Conservation (phyloP, 2,113 vertebrate species). For the Ursus arctos region DNA sequence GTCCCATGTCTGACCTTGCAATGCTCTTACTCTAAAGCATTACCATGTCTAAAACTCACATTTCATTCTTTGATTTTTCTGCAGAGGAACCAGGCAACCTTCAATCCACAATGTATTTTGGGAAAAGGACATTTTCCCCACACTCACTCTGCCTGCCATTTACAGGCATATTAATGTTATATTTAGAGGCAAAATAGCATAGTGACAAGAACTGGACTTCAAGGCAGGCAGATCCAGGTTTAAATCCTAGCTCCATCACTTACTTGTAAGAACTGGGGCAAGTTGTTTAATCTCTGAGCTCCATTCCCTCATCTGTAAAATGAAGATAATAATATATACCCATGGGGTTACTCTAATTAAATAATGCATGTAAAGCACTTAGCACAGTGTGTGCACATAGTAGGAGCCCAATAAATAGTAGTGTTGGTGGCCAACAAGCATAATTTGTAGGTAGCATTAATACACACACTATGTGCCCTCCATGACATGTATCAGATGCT, state of each 20-base stretch:
- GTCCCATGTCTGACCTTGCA: background rate
- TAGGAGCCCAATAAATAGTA: background rate
- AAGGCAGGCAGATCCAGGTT: background rate
- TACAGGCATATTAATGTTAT: background rate
- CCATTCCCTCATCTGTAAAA: background rate
- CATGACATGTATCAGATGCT: background rate
- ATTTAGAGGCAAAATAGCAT: background rate
- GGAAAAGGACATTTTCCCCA: background rate
- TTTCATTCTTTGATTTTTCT: background rate
- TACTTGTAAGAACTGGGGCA: background rate
- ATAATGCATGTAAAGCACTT: background rate
- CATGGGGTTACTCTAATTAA: background rate
- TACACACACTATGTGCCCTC: background rate
- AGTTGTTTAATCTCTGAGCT: background rate
- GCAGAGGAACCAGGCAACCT: background rate
- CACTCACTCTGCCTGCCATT: background rate
- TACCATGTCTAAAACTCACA: background rate
- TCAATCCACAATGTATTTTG: background rate
- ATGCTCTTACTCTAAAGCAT: background rate
- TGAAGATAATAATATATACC: background rate
- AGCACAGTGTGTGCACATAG: background rate
- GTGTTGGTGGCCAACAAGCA: background rate
- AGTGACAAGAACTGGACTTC: background rate
- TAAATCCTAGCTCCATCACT: background rate
- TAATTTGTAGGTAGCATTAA: background rate